Percentiles rank a stretch among this genome's conserved stretches.
phyloP scores from a whole-genome alignment of 2,888 invertebrate species.

The Leptinotarsa tumamoca region DNA sequence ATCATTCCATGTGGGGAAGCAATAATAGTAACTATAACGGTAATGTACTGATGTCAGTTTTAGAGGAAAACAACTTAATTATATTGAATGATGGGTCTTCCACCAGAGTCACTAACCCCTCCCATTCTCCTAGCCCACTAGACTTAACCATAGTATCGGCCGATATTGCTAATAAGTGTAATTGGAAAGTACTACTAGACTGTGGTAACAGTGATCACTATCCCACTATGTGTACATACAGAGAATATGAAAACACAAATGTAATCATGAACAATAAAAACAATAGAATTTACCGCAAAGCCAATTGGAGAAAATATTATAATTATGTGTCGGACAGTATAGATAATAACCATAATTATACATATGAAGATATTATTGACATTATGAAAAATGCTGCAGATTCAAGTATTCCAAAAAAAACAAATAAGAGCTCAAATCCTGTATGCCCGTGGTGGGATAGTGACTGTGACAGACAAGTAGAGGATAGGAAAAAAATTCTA shows the following conservation, averaged over 20 bases:
- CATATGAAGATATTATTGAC: neutral
- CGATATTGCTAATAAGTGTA: too few relatives aligned
- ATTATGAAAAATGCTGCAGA: neutral
- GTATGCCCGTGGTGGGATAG: neutral
- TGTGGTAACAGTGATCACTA: neutral
- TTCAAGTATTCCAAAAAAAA: neutral
- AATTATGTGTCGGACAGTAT: neutral
- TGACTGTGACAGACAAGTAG: neutral
- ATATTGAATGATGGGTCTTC: neutral
- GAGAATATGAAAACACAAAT: neutral
- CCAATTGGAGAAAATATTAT: neutral
- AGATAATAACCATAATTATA: neutral
- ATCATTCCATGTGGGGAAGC: conserved; percentile 8
- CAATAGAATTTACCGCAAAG: neutral
- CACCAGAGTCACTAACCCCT: neutral
- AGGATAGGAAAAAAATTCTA: neutral
- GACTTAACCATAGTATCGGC: too few relatives aligned
- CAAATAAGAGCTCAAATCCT: neutral
- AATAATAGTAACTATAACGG: neutral
- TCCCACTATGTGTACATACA: neutral
- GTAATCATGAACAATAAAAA: neutral
- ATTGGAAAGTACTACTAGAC: too few relatives aligned
- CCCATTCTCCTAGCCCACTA: neutral
- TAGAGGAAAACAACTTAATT: neutral
- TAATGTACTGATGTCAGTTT: too few relatives aligned